Evolutionary conservation across 53 echinoderm and acorn worm species (phyloP).

Genomic region (Actinopyga echinites): DNA sequence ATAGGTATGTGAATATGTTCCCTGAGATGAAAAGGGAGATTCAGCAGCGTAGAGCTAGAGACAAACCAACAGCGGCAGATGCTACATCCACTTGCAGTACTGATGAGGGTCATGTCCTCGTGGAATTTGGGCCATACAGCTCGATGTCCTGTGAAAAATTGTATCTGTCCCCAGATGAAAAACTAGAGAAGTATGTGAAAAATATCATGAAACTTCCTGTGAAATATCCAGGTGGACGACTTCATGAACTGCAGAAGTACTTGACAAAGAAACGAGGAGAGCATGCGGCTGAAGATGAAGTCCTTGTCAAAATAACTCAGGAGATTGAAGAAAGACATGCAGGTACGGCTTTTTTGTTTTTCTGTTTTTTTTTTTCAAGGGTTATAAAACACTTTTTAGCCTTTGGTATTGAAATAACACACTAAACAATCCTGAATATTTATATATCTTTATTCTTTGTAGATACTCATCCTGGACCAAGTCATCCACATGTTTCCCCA

Average conservation of each 20-base stretch:
- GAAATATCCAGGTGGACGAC: neutral
- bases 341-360: too few species aligned
- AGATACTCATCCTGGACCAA: too few species aligned
- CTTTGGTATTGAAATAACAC: too few species aligned
- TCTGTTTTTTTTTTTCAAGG: too few species aligned
- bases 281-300: neutral
- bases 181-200: slow-evolving; percentile 6
- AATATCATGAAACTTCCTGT: neutral
- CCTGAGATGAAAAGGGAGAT: neutral
- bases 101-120: neutral
- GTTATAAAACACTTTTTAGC: too few species aligned
- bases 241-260: neutral
- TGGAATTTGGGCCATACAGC: neutral
- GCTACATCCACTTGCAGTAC: neutral
- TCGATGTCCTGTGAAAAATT: neutral
- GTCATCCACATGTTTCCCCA: too few species aligned
- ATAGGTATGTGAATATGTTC: neutral
- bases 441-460: too few species aligned
- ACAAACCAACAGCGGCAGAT: neutral
- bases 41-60: too few species aligned
- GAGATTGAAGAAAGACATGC: neutral
- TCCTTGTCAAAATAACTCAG: neutral
- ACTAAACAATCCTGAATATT: too few species aligned
- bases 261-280: neutral
- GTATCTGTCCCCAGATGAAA: neutral